Evolutionary conservation across 2,797 vertebrate species (phyloP).

Genomic region (Rhabdophis nuchalis): DNA sequence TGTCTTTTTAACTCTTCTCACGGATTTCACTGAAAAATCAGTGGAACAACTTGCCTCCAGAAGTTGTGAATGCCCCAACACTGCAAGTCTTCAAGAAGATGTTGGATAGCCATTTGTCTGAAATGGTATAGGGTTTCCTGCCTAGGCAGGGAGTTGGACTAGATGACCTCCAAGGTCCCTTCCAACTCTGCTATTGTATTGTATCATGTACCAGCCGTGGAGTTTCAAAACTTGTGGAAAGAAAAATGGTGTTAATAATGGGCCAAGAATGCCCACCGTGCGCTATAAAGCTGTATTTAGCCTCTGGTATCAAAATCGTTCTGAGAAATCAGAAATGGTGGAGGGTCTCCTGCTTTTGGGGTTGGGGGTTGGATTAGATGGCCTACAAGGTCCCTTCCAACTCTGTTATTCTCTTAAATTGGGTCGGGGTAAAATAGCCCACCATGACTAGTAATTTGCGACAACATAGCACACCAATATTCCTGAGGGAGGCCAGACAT

Average conservation of each 20-base stretch:
- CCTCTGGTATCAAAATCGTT: not conserved
- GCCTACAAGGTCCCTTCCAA: not conserved
- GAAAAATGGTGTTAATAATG: not conserved
- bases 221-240: not conserved
- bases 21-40: not conserved
- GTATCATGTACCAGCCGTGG: not conserved
- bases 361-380: not conserved
- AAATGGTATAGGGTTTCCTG: too few species aligned
- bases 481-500: not conserved
- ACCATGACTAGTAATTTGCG: not conserved
- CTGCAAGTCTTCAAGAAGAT: too few species aligned
- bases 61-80: too few species aligned
- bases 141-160: too few species aligned
- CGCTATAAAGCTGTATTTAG: not conserved
- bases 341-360: not conserved
- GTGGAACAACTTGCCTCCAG: too few species aligned
- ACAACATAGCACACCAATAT: not conserved
- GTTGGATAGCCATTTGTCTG: too few species aligned
- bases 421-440: not conserved
- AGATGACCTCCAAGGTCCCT: too few species aligned
- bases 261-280: not conserved
- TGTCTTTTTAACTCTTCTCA: not conserved
- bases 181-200: too few species aligned
- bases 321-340: not conserved
- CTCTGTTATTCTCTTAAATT: not conserved